A percentile compares a stretch with the other conserved stretches of the same genome.
Conservation (phyloP, 2,888 invertebrate species). For the Caenorhabditis angaria region DNA sequence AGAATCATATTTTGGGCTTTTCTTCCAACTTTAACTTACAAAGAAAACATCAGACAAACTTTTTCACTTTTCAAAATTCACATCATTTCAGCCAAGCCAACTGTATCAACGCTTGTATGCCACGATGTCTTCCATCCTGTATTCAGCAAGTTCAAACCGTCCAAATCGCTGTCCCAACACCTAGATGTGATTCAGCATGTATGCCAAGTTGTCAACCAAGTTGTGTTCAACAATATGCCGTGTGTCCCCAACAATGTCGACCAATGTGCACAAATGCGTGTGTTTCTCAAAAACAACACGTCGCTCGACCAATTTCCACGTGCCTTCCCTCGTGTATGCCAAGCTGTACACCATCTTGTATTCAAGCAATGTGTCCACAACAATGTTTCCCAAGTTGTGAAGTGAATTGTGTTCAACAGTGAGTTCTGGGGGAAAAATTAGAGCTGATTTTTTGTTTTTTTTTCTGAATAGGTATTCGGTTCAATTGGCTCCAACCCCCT, state of each 20-base stretch:
- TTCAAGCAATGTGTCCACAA: conserved; percentile 49
- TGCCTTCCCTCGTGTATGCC: conserved; percentile 55
- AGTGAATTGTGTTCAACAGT: conserved; percentile 50
- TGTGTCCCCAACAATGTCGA: conserved; percentile 51
- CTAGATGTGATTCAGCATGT: conserved; percentile 53
- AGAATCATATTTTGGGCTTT: too few relatives aligned
- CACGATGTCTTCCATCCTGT: conserved; percentile 55
- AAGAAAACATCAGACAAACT: too few relatives aligned
- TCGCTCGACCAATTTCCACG: conserved; percentile 19
- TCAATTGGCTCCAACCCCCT: conserved; percentile 47
- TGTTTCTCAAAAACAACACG: conserved; percentile 32
- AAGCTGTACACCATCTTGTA: conserved; percentile 50
- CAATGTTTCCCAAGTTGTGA: conserved; percentile 53
- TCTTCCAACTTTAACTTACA: too few relatives aligned
- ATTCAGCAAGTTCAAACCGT: conserved; percentile 48
- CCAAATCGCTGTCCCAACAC: conserved; percentile 21
- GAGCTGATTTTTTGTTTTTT: background rate
- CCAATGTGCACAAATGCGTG: conserved; percentile 59
- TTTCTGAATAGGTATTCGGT: conserved; percentile 40
- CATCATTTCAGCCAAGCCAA: conserved; percentile 43
- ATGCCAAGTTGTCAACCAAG: conserved; percentile 52
- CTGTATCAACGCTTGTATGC: conserved; percentile 55
- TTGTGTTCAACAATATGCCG: conserved; percentile 50
- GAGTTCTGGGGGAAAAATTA: background rate
- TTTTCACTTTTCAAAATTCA: too few relatives aligned